Evolutionary conservation across 1,140 invertebrate genomes (phyloP), one percentile per base, ranked within the genome.

Genomic region (Ylistrum balloti): DNA sequence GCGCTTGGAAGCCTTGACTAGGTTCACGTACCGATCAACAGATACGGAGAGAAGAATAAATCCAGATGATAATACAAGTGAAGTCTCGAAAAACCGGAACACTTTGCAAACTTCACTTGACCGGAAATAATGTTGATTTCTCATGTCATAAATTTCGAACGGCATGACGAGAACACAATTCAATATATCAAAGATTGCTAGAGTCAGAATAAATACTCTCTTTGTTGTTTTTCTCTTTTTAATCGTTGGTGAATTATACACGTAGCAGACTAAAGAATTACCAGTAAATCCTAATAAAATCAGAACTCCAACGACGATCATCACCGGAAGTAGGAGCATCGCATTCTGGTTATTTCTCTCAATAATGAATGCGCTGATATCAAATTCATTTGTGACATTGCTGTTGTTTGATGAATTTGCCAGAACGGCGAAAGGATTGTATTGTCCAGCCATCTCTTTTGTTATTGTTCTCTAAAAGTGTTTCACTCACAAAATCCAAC

Each of bases 171-270:
- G 28, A 10, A 88, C 20, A 88, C 94, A 95, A 34, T 90, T 93
- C 10, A 93, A 86, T 15, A 95, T 87, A 91, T 95, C 95, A 41
- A 94, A 91, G 35, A 94, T 88, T 7, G 95, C 94, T 87, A 95
- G 87, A n/a, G 91, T 89, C 56, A 94, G 88, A 90, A 95, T 94
- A 91, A 94, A 95, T 20, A 90, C 93, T 32, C 93, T 89, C 17
- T 94, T 93, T 3, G 94, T 92, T 41, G 92, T 94, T 15, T 86
- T 45, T 86, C 90, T 92, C 89, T 93, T 94, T 41, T 92, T 92
- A n/a, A 74, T 74, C 17, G 56, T 74, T n/a, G 56, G 56, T n/a
- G 48, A 86, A 45, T 90, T 92, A 56, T 95, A 94, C 2, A 95
- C 91, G 35, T 94, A 93, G 15, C 93, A 92, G 10, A 94, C 94